phyloP scores from a whole-genome alignment of 1,140 invertebrate genomes.

The Papilio dardanus region DNA sequence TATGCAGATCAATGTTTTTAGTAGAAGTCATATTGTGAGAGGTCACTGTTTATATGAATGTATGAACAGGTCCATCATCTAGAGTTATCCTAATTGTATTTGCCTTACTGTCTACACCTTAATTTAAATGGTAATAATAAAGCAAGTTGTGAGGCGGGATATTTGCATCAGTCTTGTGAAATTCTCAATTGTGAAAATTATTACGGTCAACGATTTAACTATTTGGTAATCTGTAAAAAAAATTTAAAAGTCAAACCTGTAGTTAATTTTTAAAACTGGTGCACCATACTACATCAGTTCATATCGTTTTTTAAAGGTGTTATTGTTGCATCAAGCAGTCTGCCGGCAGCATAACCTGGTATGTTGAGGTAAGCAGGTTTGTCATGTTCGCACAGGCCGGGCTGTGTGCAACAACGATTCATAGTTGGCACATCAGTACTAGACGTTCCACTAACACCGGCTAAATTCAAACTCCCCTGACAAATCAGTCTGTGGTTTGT shows the following conservation, averaged over 20 bases:
- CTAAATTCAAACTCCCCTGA: conserved; percentile 57
- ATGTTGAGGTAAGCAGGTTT: conserved; percentile 81
- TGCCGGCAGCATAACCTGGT: conserved; percentile 73
- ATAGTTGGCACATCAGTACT: conserved; percentile 47
- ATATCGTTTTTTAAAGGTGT: conserved; percentile 79
- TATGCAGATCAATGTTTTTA: neutral
- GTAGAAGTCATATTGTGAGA: conserved; percentile 17
- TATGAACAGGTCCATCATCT: conserved; percentile 38
- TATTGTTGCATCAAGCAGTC: conserved; percentile 77
- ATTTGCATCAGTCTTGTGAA: conserved; percentile 83
- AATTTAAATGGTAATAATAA: conserved; percentile 81
- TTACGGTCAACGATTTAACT: conserved; percentile 74
- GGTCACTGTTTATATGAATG: conserved; percentile 14
- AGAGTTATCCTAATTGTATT: conserved; percentile 63
- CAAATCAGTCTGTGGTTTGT: conserved; percentile 80
- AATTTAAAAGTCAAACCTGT: conserved; percentile 61
- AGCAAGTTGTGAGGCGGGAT: conserved; percentile 82
- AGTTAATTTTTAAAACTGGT: conserved; percentile 53
- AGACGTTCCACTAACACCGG: conserved; percentile 54
- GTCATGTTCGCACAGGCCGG: conserved; percentile 80
- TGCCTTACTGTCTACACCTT: conserved; percentile 71
- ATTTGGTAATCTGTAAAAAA: conserved; percentile 78
- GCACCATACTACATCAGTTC: conserved; percentile 70
- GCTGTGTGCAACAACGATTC: conserved; percentile 76
- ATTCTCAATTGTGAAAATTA: conserved; percentile 79